Evolutionary conservation across 2,797 vertebrate species (phyloP), one percentile per base, ranked within the genome.

Genomic region (Varecia variegata): DNA sequence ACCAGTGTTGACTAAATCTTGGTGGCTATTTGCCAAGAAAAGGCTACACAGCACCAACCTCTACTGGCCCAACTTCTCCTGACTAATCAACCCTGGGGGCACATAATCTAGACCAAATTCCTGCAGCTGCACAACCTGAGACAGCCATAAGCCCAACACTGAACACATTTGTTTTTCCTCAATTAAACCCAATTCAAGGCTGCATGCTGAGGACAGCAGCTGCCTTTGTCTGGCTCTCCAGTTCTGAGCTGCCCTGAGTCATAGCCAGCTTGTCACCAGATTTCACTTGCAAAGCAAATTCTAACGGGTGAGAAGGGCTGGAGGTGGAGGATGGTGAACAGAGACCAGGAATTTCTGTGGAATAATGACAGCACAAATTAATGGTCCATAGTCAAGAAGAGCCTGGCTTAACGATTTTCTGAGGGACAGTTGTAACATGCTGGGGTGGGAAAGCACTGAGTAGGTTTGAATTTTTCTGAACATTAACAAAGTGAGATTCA

Each of bases 281-380:
- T 96, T 95, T 88, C 38, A 40, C 56, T 86, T 88, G 60, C 88
- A 85, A 93, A 94, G 73, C 81, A 94, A 94, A 79, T 77, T 85
- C 43, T 86, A 79, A 60, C 54, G 67, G 25, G 14, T 83, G 56
- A 77, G 35, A 74, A 43, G 47, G 40, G 21, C 67, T 25, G 23
- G 40, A 81, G 20, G 3, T 17, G 38, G 52, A 80, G 7, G 21
- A 21, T 30, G 43, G 23, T 43, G 68, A 96, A 68, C 6, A 18
- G 23, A 89, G 4, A 85, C 8, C 5, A 3, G 56, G 67, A 76
- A 85, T 86, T 54, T 85, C 86, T 94, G 5, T 7, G 40, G 54
- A 82, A 81, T 38, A 62, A 58, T 60, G 82, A 67, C 40, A 74
- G 38, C 58, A 30, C 9, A 38, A 32, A 68, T 79, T n/a, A 88